Conservation (phyloP, 2,888 invertebrate genomes). For the Drosophila anomalata region DNA sequence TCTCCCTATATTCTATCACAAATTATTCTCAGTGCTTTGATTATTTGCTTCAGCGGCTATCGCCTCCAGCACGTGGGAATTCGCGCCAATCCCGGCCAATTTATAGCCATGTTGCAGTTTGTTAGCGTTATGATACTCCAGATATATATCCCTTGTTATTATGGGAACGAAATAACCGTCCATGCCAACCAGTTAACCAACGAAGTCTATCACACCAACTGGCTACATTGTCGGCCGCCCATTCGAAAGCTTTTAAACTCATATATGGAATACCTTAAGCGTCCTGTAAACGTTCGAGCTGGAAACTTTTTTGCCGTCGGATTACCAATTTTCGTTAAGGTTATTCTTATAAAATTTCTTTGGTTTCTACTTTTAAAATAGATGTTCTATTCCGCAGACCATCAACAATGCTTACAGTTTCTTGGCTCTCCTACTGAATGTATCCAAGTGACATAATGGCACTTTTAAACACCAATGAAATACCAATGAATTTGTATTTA, state of each 20-base stretch:
- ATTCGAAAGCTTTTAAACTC: constrained; percentile 62
- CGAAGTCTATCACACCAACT: constrained; percentile 73
- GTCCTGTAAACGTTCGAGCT: constrained; percentile 66
- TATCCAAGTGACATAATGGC: constrained; percentile 49
- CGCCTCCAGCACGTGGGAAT: constrained; percentile 62
- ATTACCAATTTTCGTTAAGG: constrained; percentile 78
- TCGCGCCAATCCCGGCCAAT: constrained; percentile 57
- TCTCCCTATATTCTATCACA: constrained; percentile 67
- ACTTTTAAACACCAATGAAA: too few species aligned
- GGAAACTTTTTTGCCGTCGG: constrained; percentile 78
- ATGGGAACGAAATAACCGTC: constrained; percentile 75
- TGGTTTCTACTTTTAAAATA: neutral
- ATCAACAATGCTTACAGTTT: constrained; percentile 78
- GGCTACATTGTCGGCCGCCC: constrained; percentile 57
- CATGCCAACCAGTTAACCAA: constrained; percentile 65
- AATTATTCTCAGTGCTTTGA: constrained; percentile 69
- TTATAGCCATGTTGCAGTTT: constrained; percentile 67
- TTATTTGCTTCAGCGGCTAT: constrained; percentile 77
- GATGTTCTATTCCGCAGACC: constrained; percentile 57
- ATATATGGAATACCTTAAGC: constrained; percentile 78
- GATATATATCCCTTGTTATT: constrained; percentile 81
- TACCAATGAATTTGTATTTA: neutral
- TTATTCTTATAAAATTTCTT: constrained; percentile 5
- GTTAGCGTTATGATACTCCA: constrained; percentile 73
- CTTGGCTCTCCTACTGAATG: constrained; percentile 75